Evolutionary conservation across 2,797 vertebrate genomes (phyloP), one percentile per base, ranked within the genome.

Genomic region (Siniperca undulata): DNA sequence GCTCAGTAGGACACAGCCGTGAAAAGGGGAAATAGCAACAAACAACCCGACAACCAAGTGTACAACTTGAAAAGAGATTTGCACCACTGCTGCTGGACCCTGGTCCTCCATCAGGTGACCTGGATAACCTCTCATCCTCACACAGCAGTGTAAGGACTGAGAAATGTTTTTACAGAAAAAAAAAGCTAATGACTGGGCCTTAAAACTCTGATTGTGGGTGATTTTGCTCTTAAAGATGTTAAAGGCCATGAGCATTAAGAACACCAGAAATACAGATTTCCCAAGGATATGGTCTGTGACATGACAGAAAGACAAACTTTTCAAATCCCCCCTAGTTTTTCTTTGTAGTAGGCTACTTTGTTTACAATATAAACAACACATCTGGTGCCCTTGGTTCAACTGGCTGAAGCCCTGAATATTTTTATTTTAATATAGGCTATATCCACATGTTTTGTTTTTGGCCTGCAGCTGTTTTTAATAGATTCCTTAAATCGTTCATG

Each of bases 61-160:
- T 59, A 53, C 58, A 62, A 68, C 46, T 72, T 38, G 30, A 44
- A 27, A 72, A 22, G 50, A 80, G 50, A 80, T 74, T 56, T 65
- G 65, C 61, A 48, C 50, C 22, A 7, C 38, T 48, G 52, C 61
- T 76, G 46, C 67, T 44, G 62, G 53, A 76, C 64, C 36, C 40
- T 30, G 27, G 16, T 55, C 74, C 36, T 64, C 44, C 36, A 1
- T 62, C 70, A 42, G 77, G 77, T 64, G 38, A 77, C 42, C 62
- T 46, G 60, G 59, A 61, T 53, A 46, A 74, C 70, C 55, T 70
- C 48, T 62, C 34, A 56, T 67, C 59, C 40, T 46, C 24, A 70
- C 52, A 56, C 24, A 38, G 64, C 69, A 40, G 59, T 48, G 30
- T 34, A 70, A 62, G n/a, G 22, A 58, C 60, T 34, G 48, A 56